Base-by-base conservation (phyloP, 30 jellyfish, hydroid and myxozoan genomes). In the Hydractinia echinata region DNA sequence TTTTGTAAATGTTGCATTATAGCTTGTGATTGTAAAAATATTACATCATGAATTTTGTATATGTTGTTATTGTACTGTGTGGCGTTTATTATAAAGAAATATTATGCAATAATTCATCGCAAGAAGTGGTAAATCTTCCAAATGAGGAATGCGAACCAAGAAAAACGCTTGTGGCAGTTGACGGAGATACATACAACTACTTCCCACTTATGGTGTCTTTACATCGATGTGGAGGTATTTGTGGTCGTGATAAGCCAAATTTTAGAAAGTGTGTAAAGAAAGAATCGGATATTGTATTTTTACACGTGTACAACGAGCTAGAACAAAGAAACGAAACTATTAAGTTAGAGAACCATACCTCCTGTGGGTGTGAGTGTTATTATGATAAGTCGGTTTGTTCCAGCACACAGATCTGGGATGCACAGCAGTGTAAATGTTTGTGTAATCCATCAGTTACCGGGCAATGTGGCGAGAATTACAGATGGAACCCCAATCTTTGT, bases 401-500 rank as follows among this genome's bases (percentile, higher is more conserved):
- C 7, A 53, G 51, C 49, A 67, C 72, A 8, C 89, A 82, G 55
- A 19, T 3, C 8, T 82, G 89, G 89, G 89, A 82, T 72, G 61
- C 82, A 7, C 51, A 44, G 0, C 18, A 51, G 6, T 82, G 89
- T 61, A 53, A 49, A 16, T 82, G 89, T 19, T 51, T 39, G 15
- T 82, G 89, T 61, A 53, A 82, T 19, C 89, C 15, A 5, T 16
- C 53, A 15, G 83, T 60, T 61, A 48, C 51, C 9, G 10, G 7
- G 7, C 48, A 48, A 18, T 82, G 89, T 67, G 60, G 61, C 1
- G 86, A 48, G 21, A 51, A 67, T 51, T 70, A 66, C 19, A 30
- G 15, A 13, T 82, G 89, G 89, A 55, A 82, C n/a, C 89, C 89
- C 9, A 67, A 82, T 67, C 20, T 30, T 5, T 82, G 89, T 53